Percentiles rank a stretch among this genome's conserved stretches.
These are phyloP conservation scores for Tipula confusa DNA, from an alignment of 2,888 invertebrate genomes.

Conservation along the genomic window DNA sequence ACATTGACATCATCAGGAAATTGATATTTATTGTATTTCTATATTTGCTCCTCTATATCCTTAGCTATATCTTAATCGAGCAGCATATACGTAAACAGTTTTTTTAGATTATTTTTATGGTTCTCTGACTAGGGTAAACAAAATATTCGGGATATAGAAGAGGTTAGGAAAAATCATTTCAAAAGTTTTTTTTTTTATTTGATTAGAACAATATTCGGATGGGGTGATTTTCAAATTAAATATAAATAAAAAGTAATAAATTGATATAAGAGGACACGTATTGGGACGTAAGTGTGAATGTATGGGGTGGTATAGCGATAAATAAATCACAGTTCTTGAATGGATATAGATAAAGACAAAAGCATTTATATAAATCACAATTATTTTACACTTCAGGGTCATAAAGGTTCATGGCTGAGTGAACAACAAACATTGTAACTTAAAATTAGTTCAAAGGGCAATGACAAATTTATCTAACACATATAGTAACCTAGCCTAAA, in stretches of 20 bases:
- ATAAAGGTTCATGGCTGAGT: neutral
- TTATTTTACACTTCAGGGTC: neutral
- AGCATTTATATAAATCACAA: neutral
- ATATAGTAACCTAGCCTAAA: too few species aligned
- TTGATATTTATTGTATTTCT: slow-evolving; percentile 12
- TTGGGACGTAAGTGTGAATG: neutral
- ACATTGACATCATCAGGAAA: neutral
- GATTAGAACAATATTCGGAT: neutral
- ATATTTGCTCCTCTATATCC: neutral
- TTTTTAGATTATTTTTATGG: neutral
- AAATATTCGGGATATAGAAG: neutral
- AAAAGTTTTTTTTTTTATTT: slow-evolving; percentile 13
- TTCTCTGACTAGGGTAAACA: slow-evolving; percentile 3
- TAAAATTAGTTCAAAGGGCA: too few species aligned
- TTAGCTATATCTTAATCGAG: neutral
- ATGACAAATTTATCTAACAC: too few species aligned
- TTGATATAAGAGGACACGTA: neutral
- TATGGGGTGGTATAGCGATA: neutral
- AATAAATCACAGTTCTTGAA: neutral
- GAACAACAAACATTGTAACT: neutral
- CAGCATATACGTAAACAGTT: neutral
- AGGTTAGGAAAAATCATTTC: neutral
- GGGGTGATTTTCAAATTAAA: neutral
- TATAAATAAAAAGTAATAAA: neutral
- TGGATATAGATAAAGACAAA: neutral